Evolutionary conservation across 1,140 invertebrate species (phyloP), one percentile per base, ranked within the genome.

Genomic region (Odontomachus brunneus): DNA sequence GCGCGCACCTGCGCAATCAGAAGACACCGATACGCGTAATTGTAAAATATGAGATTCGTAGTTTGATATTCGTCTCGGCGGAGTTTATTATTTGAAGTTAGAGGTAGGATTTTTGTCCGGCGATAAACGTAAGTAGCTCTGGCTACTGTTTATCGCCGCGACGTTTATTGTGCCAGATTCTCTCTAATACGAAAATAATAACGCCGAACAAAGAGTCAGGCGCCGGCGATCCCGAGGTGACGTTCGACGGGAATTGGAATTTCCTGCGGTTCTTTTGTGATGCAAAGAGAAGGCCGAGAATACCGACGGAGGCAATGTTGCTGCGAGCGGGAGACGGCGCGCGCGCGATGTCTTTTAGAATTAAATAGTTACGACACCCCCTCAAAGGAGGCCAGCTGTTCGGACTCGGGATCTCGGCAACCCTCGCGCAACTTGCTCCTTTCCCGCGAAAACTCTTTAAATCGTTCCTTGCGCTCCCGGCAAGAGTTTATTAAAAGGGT

Each of bases 401-500:
- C 44, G 63, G 83, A 78, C 81, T 78, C 59, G 82, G 59, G 69
- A 48, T 51, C 75, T 71, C 60, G 51, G 19, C 65, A 60, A 44
- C 80, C 72, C 80, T 80, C 65, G 51, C 60, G 55, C 88, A 89
- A 66, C 71, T 71, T 84, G 82, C 86, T 83, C 81, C 83, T 84
- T 88, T 87, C 83, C 89, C 85, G 88, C 85, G 87, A 91, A 89
- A 89, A 91, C 74, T 89, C 90, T 92, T 93, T 91, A 89, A 93
- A 90, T 89, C 85, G 86, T 75, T 59, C 82, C 83, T 83, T 82
- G 62, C 60, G 71, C 86, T 84, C 74, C 74, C 49, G 80, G 80
- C 76, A 72, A 66, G 89, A 87, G 89, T 91, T 93, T 93, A 93
- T 93, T 93, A 93, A 93, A 93, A 93, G 92, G 91, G 92, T 92